A percentile compares a stretch with the other conserved stretches of the same genome.
Evolutionary conservation across 2,888 invertebrate genomes (phyloP).

Genomic region (Coelinius sp.): DNA sequence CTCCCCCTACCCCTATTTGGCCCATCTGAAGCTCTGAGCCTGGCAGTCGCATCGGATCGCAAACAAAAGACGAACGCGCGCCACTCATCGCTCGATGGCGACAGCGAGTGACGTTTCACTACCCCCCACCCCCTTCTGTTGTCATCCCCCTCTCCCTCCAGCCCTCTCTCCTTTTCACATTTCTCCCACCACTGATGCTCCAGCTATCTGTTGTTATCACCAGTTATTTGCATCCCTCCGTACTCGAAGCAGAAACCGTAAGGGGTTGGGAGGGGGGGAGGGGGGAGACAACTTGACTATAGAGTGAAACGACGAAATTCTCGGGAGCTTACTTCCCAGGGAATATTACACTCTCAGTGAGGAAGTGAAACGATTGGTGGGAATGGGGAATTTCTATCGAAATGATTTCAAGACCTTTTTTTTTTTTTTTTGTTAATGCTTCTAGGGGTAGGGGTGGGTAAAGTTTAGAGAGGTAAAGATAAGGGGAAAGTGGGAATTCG

Average conservation of each 20-base stretch:
- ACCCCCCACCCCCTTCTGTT: conserved; percentile 12
- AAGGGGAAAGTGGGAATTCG: no score
- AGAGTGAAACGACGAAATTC: conserved; percentile 52
- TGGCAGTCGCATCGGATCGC: conserved; percentile 67
- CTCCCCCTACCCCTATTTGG: background rate
- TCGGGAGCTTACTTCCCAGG: conserved; percentile 63
- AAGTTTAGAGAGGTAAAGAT: no score
- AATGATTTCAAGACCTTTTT: background rate
- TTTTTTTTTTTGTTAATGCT: background rate
- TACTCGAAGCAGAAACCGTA: conserved; percentile 29
- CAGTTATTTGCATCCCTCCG: conserved; percentile 69
- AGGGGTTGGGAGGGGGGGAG: background rate
- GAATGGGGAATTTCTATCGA: conserved; percentile 19
- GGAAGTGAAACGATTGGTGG: conserved; percentile 34
- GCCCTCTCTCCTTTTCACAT: conserved; percentile 36
- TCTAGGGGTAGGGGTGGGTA: background rate
- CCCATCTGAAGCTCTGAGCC: conserved; percentile 24
- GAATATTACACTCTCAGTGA: conserved; percentile 62
- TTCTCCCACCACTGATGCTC: conserved; percentile 46
- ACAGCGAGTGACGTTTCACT: conserved; percentile 66
- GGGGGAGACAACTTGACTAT: conserved; percentile 20
- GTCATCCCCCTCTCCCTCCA: conserved; percentile 31
- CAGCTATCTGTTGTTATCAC: conserved; percentile 69
- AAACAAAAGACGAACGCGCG: conserved; percentile 69
- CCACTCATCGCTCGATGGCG: conserved; percentile 67